Percentiles rank a stretch among this genome's conserved stretches.
phyloP scores from a whole-genome alignment of 37 sponge, comb jelly and placozoan species.

The Eunapius fragilis region DNA sequence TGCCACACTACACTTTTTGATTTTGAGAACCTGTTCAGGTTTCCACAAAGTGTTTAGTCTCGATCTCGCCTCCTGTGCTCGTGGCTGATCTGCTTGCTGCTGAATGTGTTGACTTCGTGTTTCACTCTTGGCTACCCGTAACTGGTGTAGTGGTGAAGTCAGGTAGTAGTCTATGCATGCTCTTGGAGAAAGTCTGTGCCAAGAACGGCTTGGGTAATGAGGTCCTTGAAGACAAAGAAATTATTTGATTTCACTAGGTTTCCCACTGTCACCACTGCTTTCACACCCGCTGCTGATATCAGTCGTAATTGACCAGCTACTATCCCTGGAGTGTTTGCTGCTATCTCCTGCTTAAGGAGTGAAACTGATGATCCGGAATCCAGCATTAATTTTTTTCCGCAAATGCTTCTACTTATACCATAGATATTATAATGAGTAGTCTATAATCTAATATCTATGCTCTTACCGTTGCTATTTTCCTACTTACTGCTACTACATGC shows the following conservation, averaged over 20 bases:
- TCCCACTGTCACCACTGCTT: neutral
- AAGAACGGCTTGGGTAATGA: slow-evolving; percentile 51
- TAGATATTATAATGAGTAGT: too few relatives aligned
- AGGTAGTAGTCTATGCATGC: neutral
- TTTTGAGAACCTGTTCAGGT: too few relatives aligned
- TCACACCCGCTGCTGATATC: slow-evolving; percentile 15
- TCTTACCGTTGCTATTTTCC: neutral
- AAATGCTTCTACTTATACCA: too few relatives aligned
- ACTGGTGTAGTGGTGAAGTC: neutral
- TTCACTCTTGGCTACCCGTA: too few relatives aligned
- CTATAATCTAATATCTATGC: too few relatives aligned
- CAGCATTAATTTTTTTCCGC: slow-evolving; percentile 38
- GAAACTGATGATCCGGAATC: slow-evolving; percentile 54
- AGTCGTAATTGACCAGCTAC: neutral
- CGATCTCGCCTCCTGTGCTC: too few relatives aligned
- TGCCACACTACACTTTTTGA: too few relatives aligned
- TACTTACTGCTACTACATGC: neutral
- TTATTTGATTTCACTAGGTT: slow-evolving; percentile 18
- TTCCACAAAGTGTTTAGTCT: too few relatives aligned
- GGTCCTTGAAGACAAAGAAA: slow-evolving; percentile 54
- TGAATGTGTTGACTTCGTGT: too few relatives aligned
- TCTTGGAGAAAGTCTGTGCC: slow-evolving; percentile 50
- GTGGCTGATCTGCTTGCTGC: too few relatives aligned
- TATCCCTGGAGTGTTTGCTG: too few relatives aligned
- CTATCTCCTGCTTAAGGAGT: slow-evolving; percentile 17